These are phyloP conservation scores for Camptogramma bilineatum DNA, from an alignment of 2,888 invertebrate species.

Conservation along the genomic window DNA sequence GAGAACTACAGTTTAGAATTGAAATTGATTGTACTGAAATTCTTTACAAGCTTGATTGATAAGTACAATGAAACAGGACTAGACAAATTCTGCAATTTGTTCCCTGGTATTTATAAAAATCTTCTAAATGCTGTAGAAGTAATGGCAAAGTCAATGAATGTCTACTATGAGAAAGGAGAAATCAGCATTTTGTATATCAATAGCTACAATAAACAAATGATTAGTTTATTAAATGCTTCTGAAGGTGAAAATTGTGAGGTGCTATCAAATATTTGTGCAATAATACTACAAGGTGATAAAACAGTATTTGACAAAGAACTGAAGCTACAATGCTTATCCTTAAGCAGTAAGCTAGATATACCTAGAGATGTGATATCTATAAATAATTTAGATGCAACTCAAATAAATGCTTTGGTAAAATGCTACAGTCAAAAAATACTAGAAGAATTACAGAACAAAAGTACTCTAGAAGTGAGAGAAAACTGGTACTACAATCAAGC, in stretches of 20 bases:
- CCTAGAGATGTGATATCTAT: slow-evolving; percentile 59
- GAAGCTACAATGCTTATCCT: slow-evolving; percentile 61
- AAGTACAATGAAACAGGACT: slow-evolving; percentile 63
- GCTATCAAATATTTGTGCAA: slow-evolving; percentile 59
- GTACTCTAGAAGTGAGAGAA: slow-evolving; percentile 49
- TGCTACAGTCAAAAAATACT: slow-evolving; percentile 61
- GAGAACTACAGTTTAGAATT: slow-evolving; percentile 70
- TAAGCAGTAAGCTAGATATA: slow-evolving; percentile 58
- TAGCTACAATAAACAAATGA: slow-evolving; percentile 56
- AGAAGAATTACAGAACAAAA: slow-evolving; percentile 47
- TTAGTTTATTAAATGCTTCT: slow-evolving; percentile 54
- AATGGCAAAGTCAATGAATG: slow-evolving; percentile 58
- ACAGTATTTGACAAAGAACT: slow-evolving; percentile 62
- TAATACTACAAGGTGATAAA: slow-evolving; percentile 55
- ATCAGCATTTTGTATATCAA: slow-evolving; percentile 56
- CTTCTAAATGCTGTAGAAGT: slow-evolving; percentile 61
- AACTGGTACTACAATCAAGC: slow-evolving; percentile 65
- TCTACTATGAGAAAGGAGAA: slow-evolving; percentile 69
- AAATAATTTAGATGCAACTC: slow-evolving; percentile 57
- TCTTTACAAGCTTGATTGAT: slow-evolving; percentile 66
- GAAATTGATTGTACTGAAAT: slow-evolving; percentile 65
- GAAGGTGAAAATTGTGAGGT: slow-evolving; percentile 48
- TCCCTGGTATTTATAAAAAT: slow-evolving; percentile 57
- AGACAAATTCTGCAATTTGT: slow-evolving; percentile 56
- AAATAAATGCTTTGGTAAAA: slow-evolving; percentile 62